Evolutionary conservation across 2,113 vertebrate species (phyloP).

Genomic region (Stigmatopora argus): DNA sequence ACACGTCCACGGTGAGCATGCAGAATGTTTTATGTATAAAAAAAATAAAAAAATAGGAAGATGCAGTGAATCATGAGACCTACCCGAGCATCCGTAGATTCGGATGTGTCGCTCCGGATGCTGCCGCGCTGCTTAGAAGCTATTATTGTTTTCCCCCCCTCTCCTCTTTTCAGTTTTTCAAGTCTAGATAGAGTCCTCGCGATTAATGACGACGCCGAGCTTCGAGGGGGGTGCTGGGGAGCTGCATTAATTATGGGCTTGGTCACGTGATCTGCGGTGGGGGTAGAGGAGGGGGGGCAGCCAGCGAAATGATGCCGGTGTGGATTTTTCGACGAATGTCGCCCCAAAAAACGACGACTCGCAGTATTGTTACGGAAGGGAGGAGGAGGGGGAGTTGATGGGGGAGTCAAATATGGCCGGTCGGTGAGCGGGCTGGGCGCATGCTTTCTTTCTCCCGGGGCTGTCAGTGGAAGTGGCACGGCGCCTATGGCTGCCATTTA

Average conservation of each 20-base stretch:
- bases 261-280: slow-evolving; percentile 93
- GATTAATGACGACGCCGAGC: slow-evolving; percentile 99
- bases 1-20: slow-evolving; percentile 61
- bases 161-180: slow-evolving; percentile 99
- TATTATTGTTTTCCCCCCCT: slow-evolving; percentile 73
- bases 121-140: slow-evolving; percentile 75
- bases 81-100: slow-evolving; percentile 84
- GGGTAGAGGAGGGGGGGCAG: slow-evolving; percentile 40
- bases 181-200: slow-evolving; percentile 99
- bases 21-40: slow-evolving; percentile 61
- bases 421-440: slow-evolving; percentile 52
- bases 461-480: slow-evolving; percentile 75
- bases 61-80: slow-evolving; percentile 81
- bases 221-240: slow-evolving; percentile 97
- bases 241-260: slow-evolving; percentile 99
- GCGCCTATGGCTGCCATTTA: slow-evolving; percentile 73
- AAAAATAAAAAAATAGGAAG: slow-evolving; percentile 51
- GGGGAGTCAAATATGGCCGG: slow-evolving; percentile 78
- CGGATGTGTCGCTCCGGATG: slow-evolving; percentile 74
- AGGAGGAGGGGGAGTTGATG: slow-evolving; percentile 16
- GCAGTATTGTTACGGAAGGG: background rate
- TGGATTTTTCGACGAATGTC: slow-evolving; percentile 54
- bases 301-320: slow-evolving; percentile 65
- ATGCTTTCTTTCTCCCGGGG: slow-evolving; percentile 53
- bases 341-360: slow-evolving; percentile 33